A percentile compares a stretch with the other conserved stretches of the same genome.
phyloP scores from a whole-genome alignment of 2,113 vertebrate genomes.

The Coregonus clupeaformis region DNA sequence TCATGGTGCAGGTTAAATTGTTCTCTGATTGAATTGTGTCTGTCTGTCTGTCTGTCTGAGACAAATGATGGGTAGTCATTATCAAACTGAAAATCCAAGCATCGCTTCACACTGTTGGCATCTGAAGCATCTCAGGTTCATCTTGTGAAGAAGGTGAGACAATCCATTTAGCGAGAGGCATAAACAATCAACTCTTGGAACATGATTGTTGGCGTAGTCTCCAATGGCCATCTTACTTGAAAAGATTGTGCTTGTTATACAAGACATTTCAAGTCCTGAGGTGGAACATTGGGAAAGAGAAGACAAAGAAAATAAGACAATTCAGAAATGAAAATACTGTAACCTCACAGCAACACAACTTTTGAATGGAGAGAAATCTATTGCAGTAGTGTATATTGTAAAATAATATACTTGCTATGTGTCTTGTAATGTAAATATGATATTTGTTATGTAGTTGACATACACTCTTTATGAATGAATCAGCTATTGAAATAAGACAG shows the following conservation, averaged over 20 bases:
- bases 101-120: conserved; percentile 67
- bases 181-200: conserved; percentile 70
- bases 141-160: conserved; percentile 72
- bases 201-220: conserved; percentile 58
- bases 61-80: conserved; percentile 55
- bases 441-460: no score
- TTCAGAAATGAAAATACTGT: conserved; percentile 45
- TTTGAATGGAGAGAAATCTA: conserved; percentile 26
- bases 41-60: conserved; percentile 37
- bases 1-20: conserved; percentile 43
- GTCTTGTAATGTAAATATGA: background rate
- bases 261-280: conserved; percentile 67
- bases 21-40: conserved; percentile 60
- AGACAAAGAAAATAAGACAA: conserved; percentile 59
- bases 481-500: background rate
- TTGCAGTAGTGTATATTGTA: background rate
- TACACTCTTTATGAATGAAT: background rate
- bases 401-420: no score
- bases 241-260: conserved; percentile 60
- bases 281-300: conserved; percentile 65
- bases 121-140: conserved; percentile 71
- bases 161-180: conserved; percentile 72
- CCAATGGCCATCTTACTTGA: conserved; percentile 66
- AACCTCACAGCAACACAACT: conserved; percentile 40
- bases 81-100: conserved; percentile 58